Evolutionary conservation across 2,113 vertebrate species (phyloP).

Genomic region (Sphaerodactylus townsendi): DNA sequence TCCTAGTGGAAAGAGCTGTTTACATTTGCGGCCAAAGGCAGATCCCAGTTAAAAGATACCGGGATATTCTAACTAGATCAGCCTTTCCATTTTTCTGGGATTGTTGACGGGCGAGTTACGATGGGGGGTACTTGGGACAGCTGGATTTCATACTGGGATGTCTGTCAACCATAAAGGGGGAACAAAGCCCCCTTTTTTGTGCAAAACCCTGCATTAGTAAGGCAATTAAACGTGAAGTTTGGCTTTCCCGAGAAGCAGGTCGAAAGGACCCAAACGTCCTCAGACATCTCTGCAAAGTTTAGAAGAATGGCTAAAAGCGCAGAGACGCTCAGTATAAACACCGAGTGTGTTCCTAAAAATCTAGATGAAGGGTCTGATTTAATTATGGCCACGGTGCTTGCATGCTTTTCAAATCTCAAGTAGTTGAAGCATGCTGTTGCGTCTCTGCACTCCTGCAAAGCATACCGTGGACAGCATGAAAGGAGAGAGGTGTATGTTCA

Average conservation of each 20-base stretch:
- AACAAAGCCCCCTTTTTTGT: not conserved
- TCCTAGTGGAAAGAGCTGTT: slow-evolving; percentile 24
- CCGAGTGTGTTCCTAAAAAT: slow-evolving; percentile 53
- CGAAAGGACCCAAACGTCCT: rapidly evolving
- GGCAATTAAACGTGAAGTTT: slow-evolving; percentile 31
- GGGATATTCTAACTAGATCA: slow-evolving; percentile 28
- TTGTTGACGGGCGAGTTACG: slow-evolving; percentile 18
- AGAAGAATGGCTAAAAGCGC: slow-evolving; percentile 38
- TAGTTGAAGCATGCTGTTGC: slow-evolving; percentile 61
- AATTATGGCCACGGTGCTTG: slow-evolving; percentile 54
- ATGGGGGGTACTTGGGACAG: slow-evolving; percentile 27
- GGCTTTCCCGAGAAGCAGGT: slow-evolving; percentile 7
- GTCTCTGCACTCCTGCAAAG: slow-evolving; percentile 53
- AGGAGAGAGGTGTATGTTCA: slow-evolving; percentile 7
- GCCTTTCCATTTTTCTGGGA: not conserved
- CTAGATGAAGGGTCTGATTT: slow-evolving; percentile 56
- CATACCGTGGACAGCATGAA: slow-evolving; percentile 42
- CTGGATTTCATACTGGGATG: slow-evolving; percentile 12
- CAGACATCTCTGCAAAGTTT: slow-evolving; percentile 28
- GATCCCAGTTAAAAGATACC: slow-evolving; percentile 21
- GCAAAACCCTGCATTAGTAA: not conserved
- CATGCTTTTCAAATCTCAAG: slow-evolving; percentile 58
- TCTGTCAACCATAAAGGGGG: not conserved
- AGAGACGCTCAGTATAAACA: slow-evolving; percentile 50
- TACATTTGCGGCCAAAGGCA: slow-evolving; percentile 26